Evolutionary conservation across 2,888 invertebrate genomes (phyloP), one percentile per base, ranked within the genome.

Genomic region (Siphonodentalium dalli): DNA sequence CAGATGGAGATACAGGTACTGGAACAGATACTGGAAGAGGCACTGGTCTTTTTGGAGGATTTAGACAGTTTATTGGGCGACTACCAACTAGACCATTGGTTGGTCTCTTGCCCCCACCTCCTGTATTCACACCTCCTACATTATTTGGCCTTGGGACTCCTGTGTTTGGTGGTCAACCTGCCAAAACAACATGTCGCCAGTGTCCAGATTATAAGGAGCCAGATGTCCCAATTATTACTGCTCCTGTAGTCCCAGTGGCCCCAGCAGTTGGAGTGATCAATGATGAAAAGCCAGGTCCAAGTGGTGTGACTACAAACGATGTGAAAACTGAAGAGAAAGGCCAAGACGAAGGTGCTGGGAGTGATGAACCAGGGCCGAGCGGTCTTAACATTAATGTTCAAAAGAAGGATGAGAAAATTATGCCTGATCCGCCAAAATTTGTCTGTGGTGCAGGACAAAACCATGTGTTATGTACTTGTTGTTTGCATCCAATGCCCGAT

Each of bases 401-500:
- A n/a, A 50, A 55, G 28, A 34, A 46, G n/a, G 71, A 72, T 49
- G 60, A 45, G 15, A 73, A 72, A 42, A 49, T 28, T 9, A 65
- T 68, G 55, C 71, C 72, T 3, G 38, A 55, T 3, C 52, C 65
- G 7, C 70, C 71, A 1, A 31, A 37, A 2, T 72, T 61, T 61
- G 49, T 49, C 0, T 80, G 80, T 63, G 20, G 15, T 2, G 39
- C 49, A 3, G 59, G 59, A 26, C 76, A 78, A 65, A 75, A 71
- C 54, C 80, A 80, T 64, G 64, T 75, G 2, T 44, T 79, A 49
- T 80, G 80, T 59, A 69, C 72, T 58, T 80, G 80, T 53, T 80
- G 80, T 60, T 44, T 78, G 50, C 72, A 77, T 45, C 74, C 77
- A 6, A 73, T 80, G 70, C 80, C 80, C 5, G 76, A 79, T 48